Evolutionary conservation across 2,888 invertebrate genomes (phyloP).

Genomic region (Chironomus riparius): DNA sequence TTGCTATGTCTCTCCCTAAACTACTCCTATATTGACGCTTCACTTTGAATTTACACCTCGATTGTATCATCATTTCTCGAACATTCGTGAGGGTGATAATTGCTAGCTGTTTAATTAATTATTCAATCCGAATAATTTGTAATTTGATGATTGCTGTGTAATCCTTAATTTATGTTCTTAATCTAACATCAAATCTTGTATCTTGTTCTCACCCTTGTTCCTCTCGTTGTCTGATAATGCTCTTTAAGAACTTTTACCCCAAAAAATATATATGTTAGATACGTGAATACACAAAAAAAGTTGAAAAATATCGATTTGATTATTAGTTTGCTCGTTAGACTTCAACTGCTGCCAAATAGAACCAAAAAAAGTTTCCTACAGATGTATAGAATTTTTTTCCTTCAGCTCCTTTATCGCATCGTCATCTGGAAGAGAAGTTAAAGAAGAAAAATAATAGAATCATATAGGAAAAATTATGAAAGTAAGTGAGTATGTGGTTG

Average conservation of each 20-base stretch:
- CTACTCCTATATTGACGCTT: constrained; percentile 6
- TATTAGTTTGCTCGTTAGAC: constrained; percentile 24
- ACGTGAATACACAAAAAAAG: background rate
- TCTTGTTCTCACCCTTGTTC: background rate
- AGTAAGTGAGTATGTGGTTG: background rate
- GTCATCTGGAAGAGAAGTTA: background rate
- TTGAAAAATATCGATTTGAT: constrained; percentile 25
- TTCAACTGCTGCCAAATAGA: background rate
- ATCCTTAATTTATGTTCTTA: background rate
- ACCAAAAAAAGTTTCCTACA: background rate
- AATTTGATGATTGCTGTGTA: background rate
- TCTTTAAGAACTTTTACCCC: background rate
- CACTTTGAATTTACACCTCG: constrained; percentile 27
- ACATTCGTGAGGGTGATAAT: constrained; percentile 10
- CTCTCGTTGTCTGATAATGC: background rate
- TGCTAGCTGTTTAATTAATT: constrained; percentile 21
- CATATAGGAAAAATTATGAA: background rate
- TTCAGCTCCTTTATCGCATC: background rate
- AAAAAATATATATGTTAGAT: no score
- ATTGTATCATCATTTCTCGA: constrained; percentile 23
- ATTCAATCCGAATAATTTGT: constrained; percentile 3
- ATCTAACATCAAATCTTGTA: background rate
- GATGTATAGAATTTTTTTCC: background rate
- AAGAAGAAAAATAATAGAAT: background rate
- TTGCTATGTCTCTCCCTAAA: constrained; percentile 2